These are phyloP conservation scores for Drosophila ironensis DNA, from an alignment of 1,140 invertebrate genomes.

Conservation along the genomic window DNA sequence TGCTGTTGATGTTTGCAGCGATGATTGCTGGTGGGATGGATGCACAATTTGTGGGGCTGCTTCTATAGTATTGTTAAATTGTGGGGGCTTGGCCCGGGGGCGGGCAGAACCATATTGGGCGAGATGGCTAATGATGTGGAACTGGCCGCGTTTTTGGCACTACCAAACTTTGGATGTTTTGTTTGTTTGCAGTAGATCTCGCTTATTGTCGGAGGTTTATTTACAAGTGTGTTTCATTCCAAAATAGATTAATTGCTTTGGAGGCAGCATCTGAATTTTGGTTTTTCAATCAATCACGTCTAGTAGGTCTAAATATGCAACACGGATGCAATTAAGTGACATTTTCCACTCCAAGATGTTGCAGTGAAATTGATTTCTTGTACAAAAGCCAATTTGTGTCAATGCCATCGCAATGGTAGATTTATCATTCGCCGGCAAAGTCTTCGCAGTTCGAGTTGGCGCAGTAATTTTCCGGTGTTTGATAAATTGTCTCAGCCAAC, in stretches of 20 bases:
- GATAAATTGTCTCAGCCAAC: background rate
- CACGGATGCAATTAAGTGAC: background rate
- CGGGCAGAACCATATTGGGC: background rate
- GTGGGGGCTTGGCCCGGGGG: background rate
- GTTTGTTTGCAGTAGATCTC: background rate
- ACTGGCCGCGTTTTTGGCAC: background rate
- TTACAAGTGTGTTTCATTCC: background rate
- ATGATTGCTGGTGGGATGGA: background rate
- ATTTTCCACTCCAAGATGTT: background rate
- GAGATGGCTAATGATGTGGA: background rate
- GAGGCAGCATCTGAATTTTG: no score
- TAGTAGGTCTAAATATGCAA: background rate
- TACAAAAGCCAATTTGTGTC: no score
- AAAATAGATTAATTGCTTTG: no score
- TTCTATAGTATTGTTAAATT: background rate
- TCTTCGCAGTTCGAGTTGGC: conserved; percentile 6
- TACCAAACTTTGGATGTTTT: background rate
- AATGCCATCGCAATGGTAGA: background rate
- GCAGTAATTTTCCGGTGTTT: conserved; percentile 24
- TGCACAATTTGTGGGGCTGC: conserved; percentile 20
- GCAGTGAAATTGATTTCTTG: background rate
- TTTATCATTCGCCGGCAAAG: background rate
- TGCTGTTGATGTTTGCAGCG: conserved; percentile 18
- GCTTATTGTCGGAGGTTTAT: background rate
- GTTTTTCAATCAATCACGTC: no score